Evolutionary conservation across 2,113 vertebrate genomes (phyloP).

Genomic region (Ardeotis arabs): DNA sequence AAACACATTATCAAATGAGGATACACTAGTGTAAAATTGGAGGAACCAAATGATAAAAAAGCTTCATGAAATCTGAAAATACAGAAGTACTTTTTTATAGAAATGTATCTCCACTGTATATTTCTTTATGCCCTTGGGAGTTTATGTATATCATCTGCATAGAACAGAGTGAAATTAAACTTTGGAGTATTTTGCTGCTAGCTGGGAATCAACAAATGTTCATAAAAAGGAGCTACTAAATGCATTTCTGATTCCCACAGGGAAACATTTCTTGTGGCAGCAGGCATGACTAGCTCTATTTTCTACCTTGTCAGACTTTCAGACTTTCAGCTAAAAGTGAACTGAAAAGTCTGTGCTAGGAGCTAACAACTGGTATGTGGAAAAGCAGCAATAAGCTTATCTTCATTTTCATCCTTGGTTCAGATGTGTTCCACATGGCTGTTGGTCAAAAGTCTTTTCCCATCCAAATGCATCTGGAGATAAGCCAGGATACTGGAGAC

Average conservation of each 20-base stretch:
- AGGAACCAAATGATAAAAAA: not conserved
- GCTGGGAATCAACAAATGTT: not conserved
- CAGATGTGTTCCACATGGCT: conserved; percentile 18
- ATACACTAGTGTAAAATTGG: not conserved
- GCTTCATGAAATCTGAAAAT: not conserved
- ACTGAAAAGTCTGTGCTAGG: not conserved
- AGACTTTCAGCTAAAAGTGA: not conserved
- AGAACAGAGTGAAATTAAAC: not conserved
- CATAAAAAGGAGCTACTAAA: not conserved
- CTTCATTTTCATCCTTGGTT: not conserved
- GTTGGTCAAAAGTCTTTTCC: conserved; percentile 18
- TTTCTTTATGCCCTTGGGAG: not conserved
- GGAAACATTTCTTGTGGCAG: not conserved
- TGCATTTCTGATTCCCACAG: not conserved
- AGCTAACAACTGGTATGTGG: not conserved
- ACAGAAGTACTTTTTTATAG: not conserved
- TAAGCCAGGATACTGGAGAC: not conserved
- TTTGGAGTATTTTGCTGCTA: not conserved
- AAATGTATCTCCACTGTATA: not conserved
- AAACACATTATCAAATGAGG: not conserved
- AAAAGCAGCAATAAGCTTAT: not conserved
- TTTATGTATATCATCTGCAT: not conserved
- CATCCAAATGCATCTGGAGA: not conserved
- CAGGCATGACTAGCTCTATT: not conserved
- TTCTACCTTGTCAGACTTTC: not conserved